phyloP scores from a whole-genome alignment of 1,140 invertebrate species.

The Zaprionus kolodkinae region DNA sequence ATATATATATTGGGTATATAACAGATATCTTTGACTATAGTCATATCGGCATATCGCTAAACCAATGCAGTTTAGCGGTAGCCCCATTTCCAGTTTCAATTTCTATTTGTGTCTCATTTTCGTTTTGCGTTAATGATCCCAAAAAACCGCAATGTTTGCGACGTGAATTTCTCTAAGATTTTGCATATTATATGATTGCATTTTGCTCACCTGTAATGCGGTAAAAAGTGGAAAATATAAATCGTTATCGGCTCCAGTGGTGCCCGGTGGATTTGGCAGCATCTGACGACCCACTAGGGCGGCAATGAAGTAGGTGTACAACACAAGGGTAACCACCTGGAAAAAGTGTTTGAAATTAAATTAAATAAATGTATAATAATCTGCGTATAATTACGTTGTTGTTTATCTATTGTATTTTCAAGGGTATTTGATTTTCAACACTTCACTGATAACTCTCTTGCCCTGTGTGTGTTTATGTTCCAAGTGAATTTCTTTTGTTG shows the following conservation, averaged over 20 bases:
- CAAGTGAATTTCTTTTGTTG: slow-evolving; percentile 4
- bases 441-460: background rate
- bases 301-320: slow-evolving; percentile 96
- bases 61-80: slow-evolving; percentile 67
- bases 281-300: slow-evolving; percentile 93
- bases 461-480: background rate
- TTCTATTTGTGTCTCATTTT: slow-evolving; percentile 33
- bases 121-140: slow-evolving; percentile 46
- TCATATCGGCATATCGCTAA: slow-evolving; percentile 34
- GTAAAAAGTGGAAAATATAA: slow-evolving; percentile 97
- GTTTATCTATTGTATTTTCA: background rate
- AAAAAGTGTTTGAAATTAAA: slow-evolving; percentile 76
- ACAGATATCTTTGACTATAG: slow-evolving; percentile 36
- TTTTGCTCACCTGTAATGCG: slow-evolving; percentile 90
- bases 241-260: slow-evolving; percentile 87
- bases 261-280: slow-evolving; percentile 86
- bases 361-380: slow-evolving; percentile 4
- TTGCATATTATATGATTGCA: slow-evolving; percentile 56
- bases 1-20: slow-evolving; percentile 4
- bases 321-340: slow-evolving; percentile 95
- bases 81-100: slow-evolving; percentile 44
- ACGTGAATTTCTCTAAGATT: slow-evolving; percentile 66
- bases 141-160: slow-evolving; percentile 46
- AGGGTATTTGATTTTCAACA: slow-evolving; percentile 10
- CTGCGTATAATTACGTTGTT: background rate